Base-by-base conservation (phyloP, 2,888 invertebrate species). In the Drosophila longiperda region DNA sequence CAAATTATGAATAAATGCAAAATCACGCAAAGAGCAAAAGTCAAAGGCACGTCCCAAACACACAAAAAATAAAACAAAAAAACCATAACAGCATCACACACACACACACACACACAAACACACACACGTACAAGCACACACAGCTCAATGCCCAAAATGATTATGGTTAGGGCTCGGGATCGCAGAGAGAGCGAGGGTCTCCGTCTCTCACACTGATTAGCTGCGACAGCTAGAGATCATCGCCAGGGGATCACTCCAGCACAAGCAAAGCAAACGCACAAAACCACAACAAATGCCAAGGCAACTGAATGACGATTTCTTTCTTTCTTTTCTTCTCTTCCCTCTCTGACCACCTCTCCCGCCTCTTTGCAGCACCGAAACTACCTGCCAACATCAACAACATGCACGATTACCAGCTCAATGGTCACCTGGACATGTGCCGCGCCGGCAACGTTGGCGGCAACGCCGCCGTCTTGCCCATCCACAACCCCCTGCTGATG, bases 291-390 rank as follows among this genome's bases (percentile, higher is more conserved):
- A 73, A 78, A 71, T 73, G 49, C 65, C 57, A 62, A 81, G 60
- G 40, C 62, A 72, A 71, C 52, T 72, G 70, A 80, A 78, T 75
- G 77, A 82, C 62, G 63, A 77, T 65, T 77, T 75, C 55, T 63
- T 71, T 66, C 52, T 71, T 75, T 71, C 36, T 72, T 72, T 48
- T 55, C 69, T 42, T 71, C 40, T 70, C 45, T 40, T 72, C 40
- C 42, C 68, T 63, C 52, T n/a, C 68, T 64, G 68, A 71, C 63
- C 6, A 29, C 9, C 32, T 12, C 34, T 68, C 15, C 40, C 32
- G 36, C 45, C 32, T 50, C 45, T 60, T 94, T 95, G 66, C 94
- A 96, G 96, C 94, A 80, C 94, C 96, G 75, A 96, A 96, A 93
- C 93, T 96, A 91, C 93, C 94, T 83, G 94, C 95, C 94, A 88